Evolutionary conservation across 2,797 vertebrate species (phyloP).

Genomic region (Zenarchopterus dispar): DNA sequence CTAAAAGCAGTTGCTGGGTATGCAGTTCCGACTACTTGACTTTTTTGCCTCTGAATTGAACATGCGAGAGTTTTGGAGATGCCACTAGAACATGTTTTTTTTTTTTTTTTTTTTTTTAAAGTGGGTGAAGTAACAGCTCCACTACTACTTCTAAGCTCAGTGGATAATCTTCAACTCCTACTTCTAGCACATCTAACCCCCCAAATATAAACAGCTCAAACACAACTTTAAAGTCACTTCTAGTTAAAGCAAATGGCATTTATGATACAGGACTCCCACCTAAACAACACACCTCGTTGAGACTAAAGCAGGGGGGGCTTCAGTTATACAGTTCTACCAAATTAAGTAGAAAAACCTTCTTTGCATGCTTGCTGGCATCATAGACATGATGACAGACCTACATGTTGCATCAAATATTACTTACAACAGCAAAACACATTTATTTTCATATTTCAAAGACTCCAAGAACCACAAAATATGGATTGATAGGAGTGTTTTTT

Average conservation of each 20-base stretch:
- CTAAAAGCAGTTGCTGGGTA: constrained; percentile 17
- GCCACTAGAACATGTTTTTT: constrained; percentile 11
- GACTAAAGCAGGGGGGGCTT: neutral
- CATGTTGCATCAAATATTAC: constrained; percentile 3
- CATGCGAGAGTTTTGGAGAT: constrained; percentile 9
- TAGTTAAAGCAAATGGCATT: too few species aligned
- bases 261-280: too few species aligned
- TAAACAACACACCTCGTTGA: neutral
- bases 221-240: too few species aligned
- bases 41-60: constrained; percentile 12
- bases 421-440: neutral
- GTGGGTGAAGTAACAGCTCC: neutral
- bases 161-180: neutral
- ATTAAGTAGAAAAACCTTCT: constrained; percentile 11
- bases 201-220: too few species aligned
- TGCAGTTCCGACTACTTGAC: constrained; percentile 18
- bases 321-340: constrained; percentile 27
- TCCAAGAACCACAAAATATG: constrained; percentile 1
- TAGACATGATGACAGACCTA: constrained; percentile 4
- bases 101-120: too few species aligned
- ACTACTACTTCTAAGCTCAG: neutral
- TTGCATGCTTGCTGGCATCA: neutral
- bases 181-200: neutral
- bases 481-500: constrained; percentile 2
- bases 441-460: neutral